Conservation (phyloP, 2,888 invertebrate genomes). For the Agrochola litura region DNA sequence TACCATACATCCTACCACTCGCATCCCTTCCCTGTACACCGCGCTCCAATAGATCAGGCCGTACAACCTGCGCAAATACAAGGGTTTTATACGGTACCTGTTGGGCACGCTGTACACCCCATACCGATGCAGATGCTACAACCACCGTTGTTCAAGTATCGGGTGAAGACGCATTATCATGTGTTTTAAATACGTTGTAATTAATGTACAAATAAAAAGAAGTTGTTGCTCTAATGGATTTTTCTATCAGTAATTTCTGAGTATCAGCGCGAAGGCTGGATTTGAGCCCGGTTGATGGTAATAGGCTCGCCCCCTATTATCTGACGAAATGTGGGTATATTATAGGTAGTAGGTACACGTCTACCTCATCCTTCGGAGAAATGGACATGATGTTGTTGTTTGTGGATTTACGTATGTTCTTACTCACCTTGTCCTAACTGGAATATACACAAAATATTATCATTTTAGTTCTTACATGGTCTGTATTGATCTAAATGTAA, state of each 20-base stretch:
- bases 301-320: neutral
- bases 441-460: neutral
- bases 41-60: constrained; percentile 31
- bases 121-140: constrained; percentile 46
- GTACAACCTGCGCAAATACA: constrained; percentile 11
- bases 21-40: constrained; percentile 45
- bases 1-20: constrained; percentile 57
- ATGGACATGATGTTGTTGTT: neutral
- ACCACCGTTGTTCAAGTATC: constrained; percentile 54
- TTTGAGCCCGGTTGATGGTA: neutral
- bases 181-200: constrained; percentile 42
- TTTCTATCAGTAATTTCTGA: neutral
- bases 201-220: neutral
- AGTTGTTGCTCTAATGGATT: neutral
- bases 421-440: too few species aligned
- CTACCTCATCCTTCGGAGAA: neutral
- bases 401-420: neutral
- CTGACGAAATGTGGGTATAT: neutral
- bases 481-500: neutral
- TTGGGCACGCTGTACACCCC: constrained; percentile 53
- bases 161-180: constrained; percentile 58
- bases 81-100: constrained; percentile 44
- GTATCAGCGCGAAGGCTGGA: neutral
- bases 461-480: neutral
- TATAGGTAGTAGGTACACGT: too few species aligned